A percentile compares a stretch with the other conserved stretches of the same genome.
These are phyloP conservation scores for Polydrusus tereticollis DNA, from an alignment of 2,888 invertebrate species.

Conservation along the genomic window DNA sequence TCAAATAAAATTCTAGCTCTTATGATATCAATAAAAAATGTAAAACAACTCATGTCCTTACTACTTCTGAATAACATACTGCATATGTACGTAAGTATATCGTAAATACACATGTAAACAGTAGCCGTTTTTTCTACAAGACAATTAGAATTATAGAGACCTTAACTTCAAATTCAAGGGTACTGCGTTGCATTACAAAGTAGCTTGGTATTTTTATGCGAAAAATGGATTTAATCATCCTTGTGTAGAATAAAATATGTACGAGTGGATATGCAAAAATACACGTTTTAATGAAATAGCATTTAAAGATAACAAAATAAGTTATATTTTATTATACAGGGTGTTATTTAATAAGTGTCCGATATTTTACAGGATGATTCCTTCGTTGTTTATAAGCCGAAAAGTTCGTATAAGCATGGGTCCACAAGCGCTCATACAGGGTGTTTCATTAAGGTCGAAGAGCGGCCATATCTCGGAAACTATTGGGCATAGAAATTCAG, in stretches of 20 bases:
- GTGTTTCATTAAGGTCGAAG: no score
- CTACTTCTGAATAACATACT: neutral
- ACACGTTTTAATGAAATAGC: neutral
- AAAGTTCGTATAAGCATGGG: no score
- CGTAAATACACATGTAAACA: slow-evolving; percentile 5
- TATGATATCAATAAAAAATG: no score
- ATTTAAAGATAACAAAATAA: neutral
- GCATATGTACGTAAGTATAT: neutral
- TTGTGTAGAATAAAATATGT: neutral
- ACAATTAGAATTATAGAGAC: slow-evolving; percentile 10
- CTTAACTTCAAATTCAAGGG: neutral
- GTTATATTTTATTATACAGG: no score
- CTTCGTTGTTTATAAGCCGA: no score
- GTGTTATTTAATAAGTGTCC: no score
- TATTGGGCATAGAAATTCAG: no score
- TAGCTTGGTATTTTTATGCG: neutral
- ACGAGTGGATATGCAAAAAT: neutral
- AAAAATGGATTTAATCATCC: slow-evolving; percentile 4
- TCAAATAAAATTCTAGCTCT: no score
- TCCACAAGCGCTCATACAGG: no score
- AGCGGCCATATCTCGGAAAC: no score
- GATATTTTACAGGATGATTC: no score
- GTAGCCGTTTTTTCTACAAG: neutral
- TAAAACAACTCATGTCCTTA: no score
- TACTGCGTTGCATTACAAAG: neutral